phyloP scores from a whole-genome alignment of 2,113 vertebrate genomes.

The Brienomyrus brachyistius region DNA sequence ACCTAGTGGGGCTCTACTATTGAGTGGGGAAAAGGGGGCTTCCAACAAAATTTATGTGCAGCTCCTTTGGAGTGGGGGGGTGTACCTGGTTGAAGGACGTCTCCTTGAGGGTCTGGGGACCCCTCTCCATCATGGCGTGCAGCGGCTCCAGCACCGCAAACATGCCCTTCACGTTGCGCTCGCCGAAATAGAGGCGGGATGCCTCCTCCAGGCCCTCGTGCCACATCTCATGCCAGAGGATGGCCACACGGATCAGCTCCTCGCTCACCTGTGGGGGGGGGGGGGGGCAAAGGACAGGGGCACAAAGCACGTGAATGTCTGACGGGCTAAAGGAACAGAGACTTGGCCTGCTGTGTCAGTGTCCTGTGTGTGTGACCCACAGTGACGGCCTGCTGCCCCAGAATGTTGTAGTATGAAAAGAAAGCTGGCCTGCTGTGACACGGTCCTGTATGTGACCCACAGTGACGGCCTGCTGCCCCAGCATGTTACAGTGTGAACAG shows the following conservation, averaged over 20 bases:
- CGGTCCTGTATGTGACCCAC: conserved; percentile 32
- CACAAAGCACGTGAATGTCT: neutral
- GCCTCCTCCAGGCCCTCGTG: conserved; percentile 95
- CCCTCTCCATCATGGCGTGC: conserved; percentile 97
- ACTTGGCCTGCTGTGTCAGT: neutral
- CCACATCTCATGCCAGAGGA: conserved; percentile 99
- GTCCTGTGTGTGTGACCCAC: conserved; percentile 32
- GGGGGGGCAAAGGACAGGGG: neutral
- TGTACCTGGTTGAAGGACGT: conserved; percentile 96
- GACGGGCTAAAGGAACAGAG: neutral
- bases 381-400: conserved; percentile 98
- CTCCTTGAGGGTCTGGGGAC: conserved; percentile 95
- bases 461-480: conserved; percentile 98
- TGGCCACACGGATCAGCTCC: conserved; percentile 94
- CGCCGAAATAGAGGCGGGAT: conserved; percentile 91
- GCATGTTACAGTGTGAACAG: conserved; percentile 77
- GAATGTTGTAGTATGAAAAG: conserved; percentile 77
- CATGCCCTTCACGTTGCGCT: conserved; percentile 97
- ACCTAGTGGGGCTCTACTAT: neutral
- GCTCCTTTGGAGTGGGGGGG: neutral
- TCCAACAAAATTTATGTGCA: neutral
- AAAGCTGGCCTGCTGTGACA: neutral
- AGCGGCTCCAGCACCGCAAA: conserved; percentile 95
- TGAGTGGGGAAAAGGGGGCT: neutral
- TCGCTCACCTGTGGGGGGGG: conserved; percentile 79